Conservation (phyloP, 1,140 invertebrate species). For the Eupristina koningsbergeri region DNA sequence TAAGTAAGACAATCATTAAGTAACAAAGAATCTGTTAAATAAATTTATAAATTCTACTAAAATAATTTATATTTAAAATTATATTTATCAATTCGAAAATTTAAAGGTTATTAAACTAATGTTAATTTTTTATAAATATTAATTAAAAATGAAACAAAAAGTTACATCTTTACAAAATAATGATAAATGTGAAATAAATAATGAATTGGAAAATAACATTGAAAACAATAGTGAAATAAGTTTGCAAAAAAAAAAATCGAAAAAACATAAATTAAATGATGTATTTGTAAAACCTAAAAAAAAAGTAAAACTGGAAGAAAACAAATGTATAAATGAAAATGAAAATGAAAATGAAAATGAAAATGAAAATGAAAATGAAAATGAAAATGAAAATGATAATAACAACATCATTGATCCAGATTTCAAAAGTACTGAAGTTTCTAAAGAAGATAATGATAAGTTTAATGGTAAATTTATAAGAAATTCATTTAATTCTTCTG, state of each 20-base stretch:
- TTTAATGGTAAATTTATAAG: conserved; percentile 58
- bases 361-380: no score
- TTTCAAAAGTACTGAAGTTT: conserved; percentile 2
- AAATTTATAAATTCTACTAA: no score
- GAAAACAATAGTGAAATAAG: neutral
- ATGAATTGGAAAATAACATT: neutral
- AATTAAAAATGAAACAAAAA: no score
- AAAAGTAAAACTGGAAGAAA: conserved; percentile 24
- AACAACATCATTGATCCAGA: conserved; percentile 24
- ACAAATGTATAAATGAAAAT: conserved; percentile 15
- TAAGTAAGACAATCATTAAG: no score
- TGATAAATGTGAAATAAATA: neutral
- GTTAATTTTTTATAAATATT: no score
- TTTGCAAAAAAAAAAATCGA: conserved; percentile 26
- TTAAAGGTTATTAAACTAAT: no score
- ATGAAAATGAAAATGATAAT: conserved; percentile 3
- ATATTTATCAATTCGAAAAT: no score
- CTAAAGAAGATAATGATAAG: conserved; percentile 48
- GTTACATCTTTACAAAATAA: no score
- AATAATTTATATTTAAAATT: no score
- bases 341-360: neutral
- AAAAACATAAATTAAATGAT: conserved; percentile 13
- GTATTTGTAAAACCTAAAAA: neutral
- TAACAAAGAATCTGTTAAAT: no score
- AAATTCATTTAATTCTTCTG: conserved; percentile 50